Conservation (phyloP, 2,113 vertebrate species). For the Vimba vimba region DNA sequence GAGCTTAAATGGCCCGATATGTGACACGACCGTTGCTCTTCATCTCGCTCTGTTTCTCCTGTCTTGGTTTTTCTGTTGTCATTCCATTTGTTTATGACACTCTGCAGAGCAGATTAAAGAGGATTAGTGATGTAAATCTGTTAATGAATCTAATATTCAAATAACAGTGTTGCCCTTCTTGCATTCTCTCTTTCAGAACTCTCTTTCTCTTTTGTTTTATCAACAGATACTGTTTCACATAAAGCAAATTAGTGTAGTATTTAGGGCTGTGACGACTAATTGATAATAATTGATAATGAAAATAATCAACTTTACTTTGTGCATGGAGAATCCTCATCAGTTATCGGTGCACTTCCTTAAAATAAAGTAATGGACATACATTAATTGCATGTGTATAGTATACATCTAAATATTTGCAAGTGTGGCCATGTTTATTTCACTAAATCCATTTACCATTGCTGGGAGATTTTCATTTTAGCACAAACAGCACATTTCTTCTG, state of each 20-base stretch:
- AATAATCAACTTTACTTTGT: neutral
- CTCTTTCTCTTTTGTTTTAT: conserved; percentile 2
- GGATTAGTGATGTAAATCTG: conserved; percentile 55
- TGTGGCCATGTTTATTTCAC: neutral
- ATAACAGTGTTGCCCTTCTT: conserved; percentile 34
- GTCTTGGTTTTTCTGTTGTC: neutral
- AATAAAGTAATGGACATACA: neutral
- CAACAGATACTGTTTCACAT: neutral
- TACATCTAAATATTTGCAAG: neutral
- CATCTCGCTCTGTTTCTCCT: conserved; percentile 41
- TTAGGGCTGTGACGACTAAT: neutral
- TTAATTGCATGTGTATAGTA: neutral
- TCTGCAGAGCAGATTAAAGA: conserved; percentile 41
- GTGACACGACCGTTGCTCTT: conserved; percentile 26
- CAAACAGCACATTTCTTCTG: neutral
- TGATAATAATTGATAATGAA: neutral
- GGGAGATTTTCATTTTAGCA: neutral
- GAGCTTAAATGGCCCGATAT: conserved; percentile 42
- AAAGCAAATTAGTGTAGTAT: neutral
- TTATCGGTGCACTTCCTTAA: neutral
- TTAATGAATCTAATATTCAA: conserved; percentile 47
- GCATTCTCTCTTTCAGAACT: neutral
- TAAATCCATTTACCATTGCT: neutral
- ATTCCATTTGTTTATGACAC: conserved; percentile 43
- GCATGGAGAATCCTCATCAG: neutral